Conservation (phyloP, 1,140 invertebrate genomes). For the Cydia fagiglandana region DNA sequence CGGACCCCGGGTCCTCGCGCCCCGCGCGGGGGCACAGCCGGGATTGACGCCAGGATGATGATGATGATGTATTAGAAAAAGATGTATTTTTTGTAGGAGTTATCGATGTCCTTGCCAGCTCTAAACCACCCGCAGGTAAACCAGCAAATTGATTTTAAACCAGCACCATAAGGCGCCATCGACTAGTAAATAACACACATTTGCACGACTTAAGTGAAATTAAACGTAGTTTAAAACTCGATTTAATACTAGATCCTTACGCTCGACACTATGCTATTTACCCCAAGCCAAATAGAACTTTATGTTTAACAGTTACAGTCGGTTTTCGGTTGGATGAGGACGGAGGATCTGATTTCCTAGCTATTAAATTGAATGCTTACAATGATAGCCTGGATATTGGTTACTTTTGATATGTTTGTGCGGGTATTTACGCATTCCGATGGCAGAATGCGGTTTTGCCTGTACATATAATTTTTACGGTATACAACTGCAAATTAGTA, state of each 20-base stretch:
- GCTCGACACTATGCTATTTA: conserved; percentile 32
- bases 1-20: no score
- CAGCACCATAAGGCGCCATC: conserved; percentile 32
- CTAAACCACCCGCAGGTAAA: conserved; percentile 31
- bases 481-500: not conserved
- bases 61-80: no score
- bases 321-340: not conserved
- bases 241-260: conserved; percentile 41
- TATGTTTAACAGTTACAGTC: not conserved
- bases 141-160: conserved; percentile 41
- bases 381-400: conserved; percentile 18
- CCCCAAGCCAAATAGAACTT: not conserved
- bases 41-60: no score
- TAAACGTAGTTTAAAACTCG: conserved; percentile 44
- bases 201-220: conserved; percentile 48
- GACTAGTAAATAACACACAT: conserved; percentile 47
- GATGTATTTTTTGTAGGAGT: not conserved
- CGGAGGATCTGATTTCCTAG: conserved; percentile 13
- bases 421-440: not conserved
- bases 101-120: conserved; percentile 36
- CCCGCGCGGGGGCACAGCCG: no score
- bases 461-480: not conserved
- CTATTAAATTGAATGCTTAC: conserved; percentile 24
- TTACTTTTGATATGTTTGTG: conserved; percentile 25
- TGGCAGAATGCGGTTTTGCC: conserved; percentile 10